Evolutionary conservation across 1,140 invertebrate genomes (phyloP).

Genomic region (Eriosoma lanigerum): DNA sequence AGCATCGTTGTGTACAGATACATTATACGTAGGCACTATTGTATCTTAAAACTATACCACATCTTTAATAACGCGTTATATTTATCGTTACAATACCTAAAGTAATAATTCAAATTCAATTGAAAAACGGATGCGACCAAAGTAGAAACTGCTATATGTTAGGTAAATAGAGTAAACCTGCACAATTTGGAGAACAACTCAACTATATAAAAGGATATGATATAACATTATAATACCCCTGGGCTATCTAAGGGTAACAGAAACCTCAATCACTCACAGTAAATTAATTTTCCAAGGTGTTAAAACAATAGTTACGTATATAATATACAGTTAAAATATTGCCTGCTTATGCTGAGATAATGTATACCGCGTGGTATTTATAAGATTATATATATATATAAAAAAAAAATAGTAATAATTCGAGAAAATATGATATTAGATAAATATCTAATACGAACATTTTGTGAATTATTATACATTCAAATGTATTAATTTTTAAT

Average conservation of each 20-base stretch:
- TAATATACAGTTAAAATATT: neutral
- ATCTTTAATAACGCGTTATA: no score
- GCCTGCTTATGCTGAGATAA: neutral
- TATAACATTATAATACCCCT: neutral
- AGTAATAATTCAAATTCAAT: slow-evolving; percentile 5
- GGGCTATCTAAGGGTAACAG: slow-evolving; percentile 12
- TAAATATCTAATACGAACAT: no score
- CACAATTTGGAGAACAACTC: neutral
- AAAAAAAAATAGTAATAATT: no score
- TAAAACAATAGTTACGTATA: neutral
- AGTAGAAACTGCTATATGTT: neutral
- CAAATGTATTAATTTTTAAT: no score
- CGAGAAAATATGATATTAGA: no score
- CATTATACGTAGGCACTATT: no score
- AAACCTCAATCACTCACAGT: slow-evolving; percentile 25
- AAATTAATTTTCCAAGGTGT: neutral
- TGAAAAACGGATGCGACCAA: slow-evolving; percentile 10
- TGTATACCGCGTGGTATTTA: no score
- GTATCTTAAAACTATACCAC: no score
- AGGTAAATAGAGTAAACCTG: slow-evolving; percentile 30
- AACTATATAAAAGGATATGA: neutral
- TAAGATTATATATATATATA: no score
- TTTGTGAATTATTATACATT: no score
- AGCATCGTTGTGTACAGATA: no score
- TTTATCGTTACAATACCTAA: no score